Conservation (phyloP, 2,888 invertebrate species). For the Pseudococcus jackbeardsleyi region DNA sequence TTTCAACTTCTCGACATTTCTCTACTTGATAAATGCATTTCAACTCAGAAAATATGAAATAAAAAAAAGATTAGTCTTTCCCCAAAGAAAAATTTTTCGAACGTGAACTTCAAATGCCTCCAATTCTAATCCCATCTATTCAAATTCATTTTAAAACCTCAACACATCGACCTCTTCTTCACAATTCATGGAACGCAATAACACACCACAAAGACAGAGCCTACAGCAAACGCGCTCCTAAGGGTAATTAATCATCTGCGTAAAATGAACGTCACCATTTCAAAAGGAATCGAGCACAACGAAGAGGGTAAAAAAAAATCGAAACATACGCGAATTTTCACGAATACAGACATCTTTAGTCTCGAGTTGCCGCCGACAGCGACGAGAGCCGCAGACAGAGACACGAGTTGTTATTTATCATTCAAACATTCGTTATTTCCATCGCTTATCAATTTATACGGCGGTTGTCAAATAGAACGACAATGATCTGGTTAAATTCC, state of each 20-base stretch:
- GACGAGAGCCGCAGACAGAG: not conserved
- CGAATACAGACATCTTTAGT: slow-evolving; percentile 1
- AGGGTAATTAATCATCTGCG: not conserved
- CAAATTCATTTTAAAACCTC: not conserved
- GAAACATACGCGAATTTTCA: slow-evolving; percentile 4
- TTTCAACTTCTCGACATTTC: no score
- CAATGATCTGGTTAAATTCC: not conserved
- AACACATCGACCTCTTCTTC: not conserved
- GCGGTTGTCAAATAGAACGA: not conserved
- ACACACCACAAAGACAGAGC: not conserved
- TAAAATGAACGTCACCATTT: not conserved
- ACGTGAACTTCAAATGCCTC: not conserved
- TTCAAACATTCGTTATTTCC: slow-evolving; percentile 6
- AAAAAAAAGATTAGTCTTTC: no score
- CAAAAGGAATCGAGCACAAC: not conserved
- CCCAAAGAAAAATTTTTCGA: no score
- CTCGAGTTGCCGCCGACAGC: not conserved
- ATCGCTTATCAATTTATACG: not conserved
- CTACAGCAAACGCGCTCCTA: not conserved
- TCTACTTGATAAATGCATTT: no score
- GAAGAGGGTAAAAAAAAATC: slow-evolving; percentile 13
- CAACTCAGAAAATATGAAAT: no score
- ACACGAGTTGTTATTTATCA: slow-evolving; percentile 4
- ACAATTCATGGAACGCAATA: not conserved
- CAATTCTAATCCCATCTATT: not conserved